Evolutionary conservation across 2,888 invertebrate genomes (phyloP).

Genomic region (Minunthozetes semirufus): DNA sequence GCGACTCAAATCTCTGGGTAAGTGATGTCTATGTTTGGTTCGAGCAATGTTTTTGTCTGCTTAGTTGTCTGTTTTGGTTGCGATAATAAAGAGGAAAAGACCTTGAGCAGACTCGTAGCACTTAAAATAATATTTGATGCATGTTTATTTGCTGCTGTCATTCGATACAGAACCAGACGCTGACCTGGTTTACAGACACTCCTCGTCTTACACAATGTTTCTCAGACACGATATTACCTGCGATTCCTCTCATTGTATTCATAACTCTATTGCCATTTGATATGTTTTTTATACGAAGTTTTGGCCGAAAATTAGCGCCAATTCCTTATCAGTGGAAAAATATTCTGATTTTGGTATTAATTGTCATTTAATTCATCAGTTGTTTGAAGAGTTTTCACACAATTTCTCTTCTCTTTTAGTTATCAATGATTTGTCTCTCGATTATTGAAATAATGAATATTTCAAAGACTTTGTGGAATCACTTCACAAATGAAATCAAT

Average conservation of each 20-base stretch:
- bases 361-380: not conserved
- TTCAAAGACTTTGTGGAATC: not conserved
- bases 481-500: not conserved
- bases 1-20: no score
- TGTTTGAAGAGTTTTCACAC: no score
- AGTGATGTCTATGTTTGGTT: no score
- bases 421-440: not conserved
- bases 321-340: constrained; percentile 22
- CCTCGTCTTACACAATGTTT: constrained; percentile 7
- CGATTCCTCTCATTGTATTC: not conserved
- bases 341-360: not conserved
- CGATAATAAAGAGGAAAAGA: no score
- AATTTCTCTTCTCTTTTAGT: not conserved
- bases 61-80: no score
- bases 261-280: not conserved
- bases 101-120: no score
- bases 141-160: no score
- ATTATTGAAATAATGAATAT: not conserved
- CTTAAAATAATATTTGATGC: no score
- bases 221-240: not conserved
- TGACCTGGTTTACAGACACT: not conserved
- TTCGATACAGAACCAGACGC: not conserved
- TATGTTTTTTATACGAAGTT: not conserved
- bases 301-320: not conserved
- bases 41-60: no score